A percentile compares a stretch with the other conserved stretches of the same genome.
phyloP scores from a whole-genome alignment of 2,888 invertebrate genomes.

The Macrostomum cliftonense region DNA sequence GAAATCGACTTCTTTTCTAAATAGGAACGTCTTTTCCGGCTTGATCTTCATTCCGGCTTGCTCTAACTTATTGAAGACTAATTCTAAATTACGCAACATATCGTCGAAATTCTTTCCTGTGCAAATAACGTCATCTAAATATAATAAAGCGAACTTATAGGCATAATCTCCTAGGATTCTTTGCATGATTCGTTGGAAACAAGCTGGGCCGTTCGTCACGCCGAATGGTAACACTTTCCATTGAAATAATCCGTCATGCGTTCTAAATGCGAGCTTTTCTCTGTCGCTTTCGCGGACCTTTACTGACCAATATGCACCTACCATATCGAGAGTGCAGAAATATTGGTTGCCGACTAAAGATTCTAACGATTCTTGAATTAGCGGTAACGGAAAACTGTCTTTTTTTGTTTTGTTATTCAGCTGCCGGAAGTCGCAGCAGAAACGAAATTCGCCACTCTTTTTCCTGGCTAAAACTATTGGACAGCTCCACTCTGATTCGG shows the following conservation, averaged over 20 bases:
- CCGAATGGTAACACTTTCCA: too few species aligned
- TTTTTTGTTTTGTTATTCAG: neutral
- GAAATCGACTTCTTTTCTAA: neutral
- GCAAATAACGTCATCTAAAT: neutral
- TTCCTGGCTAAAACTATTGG: neutral
- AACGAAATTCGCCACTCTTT: neutral
- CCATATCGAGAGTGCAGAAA: neutral
- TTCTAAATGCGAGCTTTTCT: neutral
- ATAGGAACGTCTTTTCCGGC: too few species aligned
- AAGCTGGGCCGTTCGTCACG: neutral
- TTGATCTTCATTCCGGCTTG: too few species aligned
- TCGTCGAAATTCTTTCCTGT: too few species aligned
- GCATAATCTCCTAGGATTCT: too few species aligned
- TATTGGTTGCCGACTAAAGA: neutral
- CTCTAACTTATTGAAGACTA: neutral
- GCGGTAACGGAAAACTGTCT: conserved; percentile 2
- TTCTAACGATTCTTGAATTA: neutral
- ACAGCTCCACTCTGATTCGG: neutral
- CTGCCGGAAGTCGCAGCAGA: neutral
- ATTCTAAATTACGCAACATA: neutral
- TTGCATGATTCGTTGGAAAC: neutral
- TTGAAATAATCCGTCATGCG: neutral
- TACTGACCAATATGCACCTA: neutral
- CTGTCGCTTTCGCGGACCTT: too few species aligned
- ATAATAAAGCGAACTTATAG: too few species aligned